Evolutionary conservation across 2,113 vertebrate species (phyloP).

Genomic region (Lamprologus tigripictilis): DNA sequence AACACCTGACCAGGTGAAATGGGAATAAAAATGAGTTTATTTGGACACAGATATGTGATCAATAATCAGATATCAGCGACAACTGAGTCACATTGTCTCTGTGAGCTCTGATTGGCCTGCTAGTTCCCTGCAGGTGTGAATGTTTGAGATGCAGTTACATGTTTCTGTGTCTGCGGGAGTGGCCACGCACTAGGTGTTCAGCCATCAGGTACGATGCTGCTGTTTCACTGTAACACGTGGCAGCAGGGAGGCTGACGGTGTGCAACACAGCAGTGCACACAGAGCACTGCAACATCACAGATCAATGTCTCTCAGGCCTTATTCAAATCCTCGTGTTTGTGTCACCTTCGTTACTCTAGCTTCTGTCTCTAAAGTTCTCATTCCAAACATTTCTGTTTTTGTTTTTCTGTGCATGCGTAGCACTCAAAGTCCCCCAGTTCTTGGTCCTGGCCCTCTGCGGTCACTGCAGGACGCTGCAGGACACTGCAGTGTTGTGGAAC

Average conservation of each 20-base stretch:
- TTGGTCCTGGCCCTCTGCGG: background rate
- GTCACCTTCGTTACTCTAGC: background rate
- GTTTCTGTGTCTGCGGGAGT: background rate
- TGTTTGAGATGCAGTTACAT: background rate
- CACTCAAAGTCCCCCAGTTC: background rate
- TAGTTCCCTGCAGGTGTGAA: background rate
- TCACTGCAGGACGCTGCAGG: background rate
- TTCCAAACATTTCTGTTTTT: background rate
- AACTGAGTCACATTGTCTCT: background rate
- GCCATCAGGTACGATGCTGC: background rate
- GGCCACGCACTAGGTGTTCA: background rate
- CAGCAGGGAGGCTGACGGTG: background rate
- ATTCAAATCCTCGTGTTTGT: background rate
- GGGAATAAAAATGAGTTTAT: background rate
- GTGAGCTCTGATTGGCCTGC: background rate
- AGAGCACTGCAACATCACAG: background rate
- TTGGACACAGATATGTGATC: background rate
- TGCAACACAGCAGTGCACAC: background rate
- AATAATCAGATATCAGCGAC: background rate
- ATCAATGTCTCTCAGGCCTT: background rate
- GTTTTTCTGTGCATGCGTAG: background rate
- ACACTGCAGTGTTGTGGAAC: background rate
- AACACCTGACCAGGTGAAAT: background rate
- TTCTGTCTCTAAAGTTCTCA: background rate
- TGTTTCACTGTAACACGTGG: background rate